Evolutionary conservation across 2,113 vertebrate genomes (phyloP), one percentile per base, ranked within the genome.

Genomic region (Corythornis madagascariensis): DNA sequence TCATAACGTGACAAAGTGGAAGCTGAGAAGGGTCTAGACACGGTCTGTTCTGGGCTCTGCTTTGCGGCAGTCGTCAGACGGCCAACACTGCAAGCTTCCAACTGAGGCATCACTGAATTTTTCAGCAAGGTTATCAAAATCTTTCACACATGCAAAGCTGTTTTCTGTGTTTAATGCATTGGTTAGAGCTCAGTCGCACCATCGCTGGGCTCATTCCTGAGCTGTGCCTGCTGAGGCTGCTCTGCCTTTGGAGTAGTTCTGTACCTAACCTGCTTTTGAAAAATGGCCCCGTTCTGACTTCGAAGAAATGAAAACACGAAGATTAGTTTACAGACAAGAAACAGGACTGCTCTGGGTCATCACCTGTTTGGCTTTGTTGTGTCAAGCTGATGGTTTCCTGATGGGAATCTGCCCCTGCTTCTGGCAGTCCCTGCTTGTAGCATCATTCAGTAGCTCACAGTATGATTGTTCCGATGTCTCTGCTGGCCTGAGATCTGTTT

Each of bases 11-110:
- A 63, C 19, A 63, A 6, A 29, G 53, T 10, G 57, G 43, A 33
- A 61, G 47, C 70, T 94, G 75, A 85, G 74, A 78, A 95, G 67
- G 73, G 86, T 93, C 74, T 60, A 91, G 93, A 89, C 67, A 9
- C 17, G 50, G 74, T 89, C 52, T 76, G 47, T 42, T 69, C 63
- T 20, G 17, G 48, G 29, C n/a, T 66, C 13, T 61, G 59, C 72
- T 80, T 48, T 0, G 2, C 65, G 63, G 74, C 63, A 66, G 28
- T 57, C 90, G 86, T 78, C 90, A 94, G 69, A 73, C 75, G 66
- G 66, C 38, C 1, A 13, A 78, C 42, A 65, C 26, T 24, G 20
- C 40, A 31, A 10, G 16, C 50, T 79, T 76, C 66, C 63, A 66
- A 5, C 26, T 1, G 16, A 89, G 64, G 55, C 75, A 26, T 48